Evolutionary conservation across 2,113 vertebrate genomes (phyloP).

Genomic region (Chloropsis hardwickii): DNA sequence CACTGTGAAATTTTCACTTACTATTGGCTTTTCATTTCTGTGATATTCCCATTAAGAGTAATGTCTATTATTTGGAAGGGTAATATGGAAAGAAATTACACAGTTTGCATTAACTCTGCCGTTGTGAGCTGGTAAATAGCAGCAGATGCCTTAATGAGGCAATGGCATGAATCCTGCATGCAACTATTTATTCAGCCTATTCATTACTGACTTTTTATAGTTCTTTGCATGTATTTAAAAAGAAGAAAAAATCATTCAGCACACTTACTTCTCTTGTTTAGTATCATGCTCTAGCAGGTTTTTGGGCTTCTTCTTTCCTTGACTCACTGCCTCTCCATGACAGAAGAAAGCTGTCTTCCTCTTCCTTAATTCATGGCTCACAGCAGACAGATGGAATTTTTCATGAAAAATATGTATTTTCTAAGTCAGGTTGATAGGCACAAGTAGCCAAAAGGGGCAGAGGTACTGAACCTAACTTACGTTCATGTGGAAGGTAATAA

Average conservation of each 20-base stretch:
- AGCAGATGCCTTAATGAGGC: conserved; percentile 60
- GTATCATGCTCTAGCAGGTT: neutral
- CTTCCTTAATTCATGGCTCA: neutral
- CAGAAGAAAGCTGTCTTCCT: neutral
- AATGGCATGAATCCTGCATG: neutral
- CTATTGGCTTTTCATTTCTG: conserved; percentile 49
- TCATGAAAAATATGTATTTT: neutral
- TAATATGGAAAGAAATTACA: conserved; percentile 64
- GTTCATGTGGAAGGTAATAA: neutral
- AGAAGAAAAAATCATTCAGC: neutral
- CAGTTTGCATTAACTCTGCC: conserved; percentile 52
- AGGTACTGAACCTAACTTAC: neutral
- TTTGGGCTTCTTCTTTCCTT: neutral
- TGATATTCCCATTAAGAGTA: conserved; percentile 52
- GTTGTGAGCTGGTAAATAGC: conserved; percentile 26
- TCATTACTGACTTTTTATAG: neutral
- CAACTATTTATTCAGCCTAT: neutral
- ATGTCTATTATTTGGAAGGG: conserved; percentile 42
- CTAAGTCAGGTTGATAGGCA: neutral
- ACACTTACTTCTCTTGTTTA: neutral
- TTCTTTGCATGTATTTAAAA: neutral
- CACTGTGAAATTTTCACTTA: conserved; percentile 59
- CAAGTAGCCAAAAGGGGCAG: neutral
- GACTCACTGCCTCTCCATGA: neutral
- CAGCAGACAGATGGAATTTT: neutral